Base-by-base conservation (phyloP, 2,888 invertebrate species). In the Plebejus anna region DNA sequence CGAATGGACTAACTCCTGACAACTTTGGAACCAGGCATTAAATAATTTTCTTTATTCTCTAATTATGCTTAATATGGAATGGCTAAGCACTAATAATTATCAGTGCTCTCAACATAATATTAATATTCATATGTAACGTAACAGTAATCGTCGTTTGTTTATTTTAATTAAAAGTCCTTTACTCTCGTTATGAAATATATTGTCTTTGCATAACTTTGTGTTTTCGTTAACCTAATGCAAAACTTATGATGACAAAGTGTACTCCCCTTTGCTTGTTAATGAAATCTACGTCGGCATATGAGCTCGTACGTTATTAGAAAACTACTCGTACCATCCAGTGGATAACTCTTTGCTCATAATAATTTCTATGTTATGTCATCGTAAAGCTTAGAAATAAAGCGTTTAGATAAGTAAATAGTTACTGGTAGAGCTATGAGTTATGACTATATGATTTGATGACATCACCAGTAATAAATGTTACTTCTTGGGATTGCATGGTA, bases 191-290 rank as follows among this genome's bases (percentile, higher is more conserved):
- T 66, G 11, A 11, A 36, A 66, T 66, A 66, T 66, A 32, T 66
- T 66, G 32, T 66, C 32, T 66, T 32, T 66, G 32, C 32, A 13
- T 32, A 66, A 66, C 66, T 66, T 66, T 16, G 66, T 66, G 32
- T 36, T 66, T 66, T 66, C 66, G 66, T 66, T 66, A 66, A 66
- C 66, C 32, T 66, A 66, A 66, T 66, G 36, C 66, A 36, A 66
- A 66, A 66, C 66, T 66, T 66, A 66, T 66, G 66, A 32, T 32
- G 66, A 66, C 66, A 66, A 66, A 66, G 66, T 66, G 66, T 32
- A 66, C 32, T 66, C 66, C 66, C 32, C 66, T 66, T 66, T 66
- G 66, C 32, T 66, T 36, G 66, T 66, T 66, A 66, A 66, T 66
- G 66, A 66, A 66, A 66, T 66, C 36, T 32, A 66, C 66, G 61